Conservation (phyloP, 2,888 invertebrate genomes). For the Hypomecis punctinalis region DNA sequence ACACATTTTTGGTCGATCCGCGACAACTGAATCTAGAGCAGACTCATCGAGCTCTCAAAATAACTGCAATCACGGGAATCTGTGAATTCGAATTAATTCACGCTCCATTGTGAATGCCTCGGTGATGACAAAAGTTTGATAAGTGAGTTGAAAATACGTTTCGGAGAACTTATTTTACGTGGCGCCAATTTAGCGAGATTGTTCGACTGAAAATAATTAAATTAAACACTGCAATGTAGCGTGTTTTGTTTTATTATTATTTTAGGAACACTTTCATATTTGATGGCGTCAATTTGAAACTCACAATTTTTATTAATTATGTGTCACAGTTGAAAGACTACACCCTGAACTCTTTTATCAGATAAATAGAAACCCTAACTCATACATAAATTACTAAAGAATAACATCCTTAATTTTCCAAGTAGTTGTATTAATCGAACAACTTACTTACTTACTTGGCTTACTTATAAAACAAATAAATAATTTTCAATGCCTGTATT, state of each 20-base stretch:
- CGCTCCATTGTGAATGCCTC: conserved; percentile 21
- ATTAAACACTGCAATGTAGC: not conserved
- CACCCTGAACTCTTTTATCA: no score
- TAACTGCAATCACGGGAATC: conserved; percentile 24
- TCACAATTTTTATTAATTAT: no score
- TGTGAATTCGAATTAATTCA: conserved; percentile 25
- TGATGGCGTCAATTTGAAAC: no score
- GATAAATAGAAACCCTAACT: no score
- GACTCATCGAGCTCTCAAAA: conserved; percentile 29
- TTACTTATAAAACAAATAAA: no score
- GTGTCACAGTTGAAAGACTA: no score
- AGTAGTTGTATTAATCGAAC: no score
- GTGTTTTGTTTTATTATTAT: not conserved
- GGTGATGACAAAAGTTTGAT: conserved; percentile 17
- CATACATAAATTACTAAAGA: no score
- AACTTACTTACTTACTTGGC: no score
- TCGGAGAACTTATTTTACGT: conserved; percentile 16
- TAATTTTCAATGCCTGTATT: no score
- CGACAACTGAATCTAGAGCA: conserved; percentile 22
- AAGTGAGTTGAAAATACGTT: conserved; percentile 13
- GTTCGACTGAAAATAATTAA: not conserved
- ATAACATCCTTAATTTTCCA: no score
- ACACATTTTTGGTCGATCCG: conserved; percentile 21
- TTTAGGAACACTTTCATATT: no score
- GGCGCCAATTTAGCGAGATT: conserved; percentile 3